These are phyloP conservation scores for Trisateles emortualis DNA, from an alignment of 2,888 invertebrate species.

Conservation along the genomic window DNA sequence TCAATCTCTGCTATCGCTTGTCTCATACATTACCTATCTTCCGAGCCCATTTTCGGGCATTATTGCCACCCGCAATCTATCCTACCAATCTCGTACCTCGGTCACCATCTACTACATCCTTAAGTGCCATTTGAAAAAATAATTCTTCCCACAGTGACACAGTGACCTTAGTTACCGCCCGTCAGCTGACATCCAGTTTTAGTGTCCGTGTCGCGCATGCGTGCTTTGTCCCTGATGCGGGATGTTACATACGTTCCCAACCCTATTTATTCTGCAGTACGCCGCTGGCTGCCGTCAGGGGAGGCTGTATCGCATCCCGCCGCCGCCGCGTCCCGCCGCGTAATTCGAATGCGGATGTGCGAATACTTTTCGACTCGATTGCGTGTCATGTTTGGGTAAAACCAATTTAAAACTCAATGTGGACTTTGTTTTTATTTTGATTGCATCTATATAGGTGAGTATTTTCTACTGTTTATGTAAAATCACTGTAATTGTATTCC, in stretches of 20 bases:
- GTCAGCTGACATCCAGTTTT: constrained; percentile 77
- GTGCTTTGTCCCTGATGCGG: constrained; percentile 65
- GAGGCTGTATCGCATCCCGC: constrained; percentile 49
- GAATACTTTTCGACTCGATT: constrained; percentile 35
- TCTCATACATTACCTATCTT: neutral
- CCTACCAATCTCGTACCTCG: constrained; percentile 9
- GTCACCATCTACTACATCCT: constrained; percentile 29
- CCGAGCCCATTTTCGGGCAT: neutral
- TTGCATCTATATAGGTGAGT: constrained; percentile 31
- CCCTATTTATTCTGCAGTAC: constrained; percentile 72
- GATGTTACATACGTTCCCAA: constrained; percentile 63
- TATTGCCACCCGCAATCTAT: neutral
- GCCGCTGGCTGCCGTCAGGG: constrained; percentile 47
- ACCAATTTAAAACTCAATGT: constrained; percentile 29
- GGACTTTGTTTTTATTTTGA: constrained; percentile 21
- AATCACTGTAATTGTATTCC: constrained; percentile 6
- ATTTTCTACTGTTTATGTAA: constrained; percentile 20
- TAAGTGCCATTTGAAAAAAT: constrained; percentile 41
- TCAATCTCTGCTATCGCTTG: neutral
- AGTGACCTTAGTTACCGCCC: constrained; percentile 77
- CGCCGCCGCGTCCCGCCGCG: constrained; percentile 32
- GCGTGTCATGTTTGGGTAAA: constrained; percentile 39
- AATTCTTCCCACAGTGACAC: constrained; percentile 64
- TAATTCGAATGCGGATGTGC: constrained; percentile 45
- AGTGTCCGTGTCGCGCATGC: constrained; percentile 65